Conservation (phyloP, 1,140 invertebrate genomes). For the Heterodera carotae region DNA sequence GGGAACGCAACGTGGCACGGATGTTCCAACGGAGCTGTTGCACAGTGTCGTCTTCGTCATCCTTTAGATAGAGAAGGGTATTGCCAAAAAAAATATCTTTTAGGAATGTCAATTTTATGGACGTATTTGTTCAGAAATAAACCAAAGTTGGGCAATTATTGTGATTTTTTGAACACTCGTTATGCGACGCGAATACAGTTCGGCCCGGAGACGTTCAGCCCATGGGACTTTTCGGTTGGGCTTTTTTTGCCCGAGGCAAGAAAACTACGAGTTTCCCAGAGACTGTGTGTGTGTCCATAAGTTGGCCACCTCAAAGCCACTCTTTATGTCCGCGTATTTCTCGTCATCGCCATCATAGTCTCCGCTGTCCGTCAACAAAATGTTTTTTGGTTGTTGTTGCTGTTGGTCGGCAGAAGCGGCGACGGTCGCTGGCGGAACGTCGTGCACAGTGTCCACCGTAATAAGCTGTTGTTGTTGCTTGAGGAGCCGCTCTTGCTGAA, state of each 20-base stretch:
- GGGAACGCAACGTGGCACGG: constrained; percentile 67
- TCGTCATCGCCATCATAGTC: constrained; percentile 15
- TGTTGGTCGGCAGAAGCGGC: background rate
- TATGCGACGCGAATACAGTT: too few relatives aligned
- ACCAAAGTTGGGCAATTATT: too few relatives aligned
- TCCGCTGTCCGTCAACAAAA: background rate
- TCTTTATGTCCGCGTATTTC: constrained; percentile 59
- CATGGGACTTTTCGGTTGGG: too few relatives aligned
- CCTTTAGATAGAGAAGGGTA: background rate
- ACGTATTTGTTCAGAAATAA: too few relatives aligned
- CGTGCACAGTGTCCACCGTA: constrained; percentile 28
- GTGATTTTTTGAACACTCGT: too few relatives aligned
- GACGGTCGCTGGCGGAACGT: background rate
- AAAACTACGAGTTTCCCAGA: too few relatives aligned
- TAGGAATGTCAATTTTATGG: too few relatives aligned
- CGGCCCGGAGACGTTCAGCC: too few relatives aligned
- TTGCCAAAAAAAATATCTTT: background rate
- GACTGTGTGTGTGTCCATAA: too few relatives aligned
- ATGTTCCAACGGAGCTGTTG: constrained; percentile 54
- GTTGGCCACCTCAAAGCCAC: constrained; percentile 53
- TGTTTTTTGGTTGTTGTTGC: background rate
- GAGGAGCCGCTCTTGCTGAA: too few relatives aligned
- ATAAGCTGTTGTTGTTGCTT: constrained; percentile 25
- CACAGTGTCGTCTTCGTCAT: constrained; percentile 50
- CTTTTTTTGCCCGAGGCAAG: too few relatives aligned